Conservation (phyloP, 2,797 vertebrate species). For the Sandelia bainsii region DNA sequence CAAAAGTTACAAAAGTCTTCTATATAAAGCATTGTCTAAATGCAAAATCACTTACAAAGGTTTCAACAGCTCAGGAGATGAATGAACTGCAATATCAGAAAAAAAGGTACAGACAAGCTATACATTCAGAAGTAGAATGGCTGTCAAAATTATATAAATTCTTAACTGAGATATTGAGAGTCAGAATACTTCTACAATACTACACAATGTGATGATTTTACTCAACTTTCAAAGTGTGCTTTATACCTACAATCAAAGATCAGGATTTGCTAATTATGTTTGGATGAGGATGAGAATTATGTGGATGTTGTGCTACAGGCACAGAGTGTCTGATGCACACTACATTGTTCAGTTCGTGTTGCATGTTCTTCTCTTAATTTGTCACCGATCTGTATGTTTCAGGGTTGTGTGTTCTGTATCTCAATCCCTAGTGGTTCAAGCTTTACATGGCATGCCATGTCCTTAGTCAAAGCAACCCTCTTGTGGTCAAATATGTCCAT, state of each 20-base stretch:
- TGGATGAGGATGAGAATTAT: background rate
- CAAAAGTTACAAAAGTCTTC: background rate
- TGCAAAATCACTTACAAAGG: background rate
- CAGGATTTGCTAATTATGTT: background rate
- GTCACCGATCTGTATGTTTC: background rate
- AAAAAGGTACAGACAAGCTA: background rate
- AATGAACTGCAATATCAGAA: background rate
- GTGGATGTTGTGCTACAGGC: background rate
- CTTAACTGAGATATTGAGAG: no score
- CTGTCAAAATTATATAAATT: no score
- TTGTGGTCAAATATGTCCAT: slow-evolving; percentile 3
- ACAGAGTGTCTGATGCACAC: no score
- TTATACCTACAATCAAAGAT: no score
- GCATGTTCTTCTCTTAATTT: background rate
- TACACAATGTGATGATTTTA: no score
- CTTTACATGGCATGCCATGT: background rate
- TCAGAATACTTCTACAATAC: no score
- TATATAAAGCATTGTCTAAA: background rate
- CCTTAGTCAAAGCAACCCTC: slow-evolving; percentile 10
- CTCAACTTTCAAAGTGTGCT: no score
- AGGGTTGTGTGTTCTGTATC: background rate
- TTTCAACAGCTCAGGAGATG: background rate
- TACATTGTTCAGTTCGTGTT: no score
- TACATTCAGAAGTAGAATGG: background rate
- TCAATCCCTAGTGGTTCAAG: background rate